These are phyloP conservation scores for Proterorhinus semilunaris DNA, from an alignment of 2,113 vertebrate genomes.

Conservation along the genomic window DNA sequence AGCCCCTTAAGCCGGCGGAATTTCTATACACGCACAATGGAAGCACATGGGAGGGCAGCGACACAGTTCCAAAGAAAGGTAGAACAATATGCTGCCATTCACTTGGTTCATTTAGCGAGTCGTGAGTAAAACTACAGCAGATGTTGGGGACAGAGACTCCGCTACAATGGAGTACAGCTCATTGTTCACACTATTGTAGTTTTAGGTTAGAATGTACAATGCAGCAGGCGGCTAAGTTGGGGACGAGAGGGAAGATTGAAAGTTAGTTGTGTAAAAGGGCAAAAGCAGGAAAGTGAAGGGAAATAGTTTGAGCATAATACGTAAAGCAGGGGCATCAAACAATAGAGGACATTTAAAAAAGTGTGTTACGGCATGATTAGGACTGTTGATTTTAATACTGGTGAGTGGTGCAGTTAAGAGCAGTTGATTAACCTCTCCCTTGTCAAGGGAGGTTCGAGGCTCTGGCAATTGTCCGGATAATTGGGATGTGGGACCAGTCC, in stretches of 20 bases:
- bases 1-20: neutral
- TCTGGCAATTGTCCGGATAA: too few relatives aligned
- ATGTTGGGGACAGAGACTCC: neutral
- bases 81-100: constrained; percentile 1
- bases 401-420: too few relatives aligned
- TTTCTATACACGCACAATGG: constrained; percentile 1
- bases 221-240: neutral
- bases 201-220: neutral
- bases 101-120: neutral
- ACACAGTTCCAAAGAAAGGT: neutral
- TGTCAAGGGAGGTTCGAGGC: too few relatives aligned
- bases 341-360: too few relatives aligned
- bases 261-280: too few relatives aligned
- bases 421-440: too few relatives aligned
- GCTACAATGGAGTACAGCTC: neutral
- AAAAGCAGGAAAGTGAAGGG: too few relatives aligned
- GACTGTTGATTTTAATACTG: too few relatives aligned
- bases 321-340: too few relatives aligned
- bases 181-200: neutral
- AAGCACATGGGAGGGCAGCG: neutral
- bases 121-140: neutral
- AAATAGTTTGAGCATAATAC: too few relatives aligned
- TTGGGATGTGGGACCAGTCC: too few relatives aligned
- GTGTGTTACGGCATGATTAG: too few relatives aligned
- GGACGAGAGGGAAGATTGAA: neutral